Percentiles rank a stretch among this genome's conserved stretches.
phyloP scores from a whole-genome alignment of 1,140 invertebrate genomes.

The Leptinotarsa undecemlineata region DNA sequence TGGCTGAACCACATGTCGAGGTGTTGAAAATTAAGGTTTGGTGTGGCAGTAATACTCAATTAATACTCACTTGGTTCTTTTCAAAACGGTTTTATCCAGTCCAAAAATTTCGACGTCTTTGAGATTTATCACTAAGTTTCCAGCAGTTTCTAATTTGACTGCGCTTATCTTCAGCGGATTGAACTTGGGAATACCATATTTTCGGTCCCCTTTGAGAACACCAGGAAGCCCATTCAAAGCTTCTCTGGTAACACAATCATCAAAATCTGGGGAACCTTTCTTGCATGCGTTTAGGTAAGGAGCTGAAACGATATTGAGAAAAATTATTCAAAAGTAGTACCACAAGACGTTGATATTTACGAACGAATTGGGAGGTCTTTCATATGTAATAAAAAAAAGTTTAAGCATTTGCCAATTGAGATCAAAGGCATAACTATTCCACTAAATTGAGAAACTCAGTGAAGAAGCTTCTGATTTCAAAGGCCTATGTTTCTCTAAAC shows the following conservation, averaged over 20 bases:
- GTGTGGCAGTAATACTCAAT: too few relatives aligned
- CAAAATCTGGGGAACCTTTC: conserved; percentile 13
- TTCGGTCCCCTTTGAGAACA: conserved; percentile 23
- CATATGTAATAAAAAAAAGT: too few relatives aligned
- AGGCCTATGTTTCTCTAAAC: too few relatives aligned
- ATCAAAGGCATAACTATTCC: too few relatives aligned
- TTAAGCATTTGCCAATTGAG: too few relatives aligned
- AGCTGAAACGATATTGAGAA: conserved; percentile 19
- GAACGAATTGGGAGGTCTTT: too few relatives aligned
- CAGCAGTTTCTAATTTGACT: conserved; percentile 2
- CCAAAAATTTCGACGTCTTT: background rate
- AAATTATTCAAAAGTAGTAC: too few relatives aligned
- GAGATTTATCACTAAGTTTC: conserved; percentile 10
- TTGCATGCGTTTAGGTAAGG: conserved; percentile 19
- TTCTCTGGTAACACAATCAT: conserved; percentile 11
- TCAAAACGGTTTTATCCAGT: background rate
- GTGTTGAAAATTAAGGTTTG: too few relatives aligned
- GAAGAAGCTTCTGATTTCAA: too few relatives aligned
- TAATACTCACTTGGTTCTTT: background rate
- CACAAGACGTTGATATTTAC: too few relatives aligned
- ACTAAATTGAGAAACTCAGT: too few relatives aligned
- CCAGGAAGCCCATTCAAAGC: conserved; percentile 14
- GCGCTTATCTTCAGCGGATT: conserved; percentile 6
- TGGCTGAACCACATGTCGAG: too few relatives aligned
- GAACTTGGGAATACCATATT: conserved; percentile 18